Evolutionary conservation across 2,113 vertebrate species (phyloP).

Genomic region (Syngnathus floridae): DNA sequence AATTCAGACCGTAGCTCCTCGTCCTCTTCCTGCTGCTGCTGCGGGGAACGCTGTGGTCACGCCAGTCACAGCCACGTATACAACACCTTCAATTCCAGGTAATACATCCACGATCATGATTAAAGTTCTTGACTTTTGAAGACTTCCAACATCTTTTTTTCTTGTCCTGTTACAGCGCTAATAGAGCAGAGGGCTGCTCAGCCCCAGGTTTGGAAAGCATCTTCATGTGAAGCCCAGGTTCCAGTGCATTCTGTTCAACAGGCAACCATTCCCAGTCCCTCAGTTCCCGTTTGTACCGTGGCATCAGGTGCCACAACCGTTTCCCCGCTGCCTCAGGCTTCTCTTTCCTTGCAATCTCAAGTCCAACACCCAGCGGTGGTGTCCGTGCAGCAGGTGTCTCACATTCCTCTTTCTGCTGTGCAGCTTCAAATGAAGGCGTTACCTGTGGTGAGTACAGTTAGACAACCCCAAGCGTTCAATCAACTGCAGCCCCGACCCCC

Average conservation of each 20-base stretch:
- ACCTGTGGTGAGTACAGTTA: conserved; percentile 41
- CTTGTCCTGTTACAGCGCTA: conserved; percentile 35
- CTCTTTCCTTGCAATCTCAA: conserved; percentile 49
- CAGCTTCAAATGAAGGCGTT: conserved; percentile 61
- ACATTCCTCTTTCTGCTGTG: conserved; percentile 56
- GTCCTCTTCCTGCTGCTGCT: conserved; percentile 38
- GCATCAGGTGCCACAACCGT: conserved; percentile 23
- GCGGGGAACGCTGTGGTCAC: conserved; percentile 57
- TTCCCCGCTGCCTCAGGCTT: conserved; percentile 23
- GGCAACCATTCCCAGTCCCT: conserved; percentile 41
- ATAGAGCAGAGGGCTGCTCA: conserved; percentile 49
- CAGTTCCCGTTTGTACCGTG: conserved; percentile 15
- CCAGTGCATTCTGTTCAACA: conserved; percentile 56
- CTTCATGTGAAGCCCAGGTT: conserved; percentile 39
- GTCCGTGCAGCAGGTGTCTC: conserved; percentile 53
- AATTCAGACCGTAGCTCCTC: conserved; percentile 30
- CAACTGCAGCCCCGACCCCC: conserved; percentile 37
- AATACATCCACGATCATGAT: conserved; percentile 9
- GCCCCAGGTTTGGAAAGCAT: conserved; percentile 48
- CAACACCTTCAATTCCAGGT: conserved; percentile 81
- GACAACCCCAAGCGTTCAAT: conserved; percentile 33
- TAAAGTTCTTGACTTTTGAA: background rate
- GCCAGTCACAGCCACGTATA: conserved; percentile 68
- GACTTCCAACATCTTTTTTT: background rate
- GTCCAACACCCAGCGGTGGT: conserved; percentile 36